Evolutionary conservation across 1,140 invertebrate species (phyloP), one percentile per base, ranked within the genome.

Genomic region (Colletes latitarsis): DNA sequence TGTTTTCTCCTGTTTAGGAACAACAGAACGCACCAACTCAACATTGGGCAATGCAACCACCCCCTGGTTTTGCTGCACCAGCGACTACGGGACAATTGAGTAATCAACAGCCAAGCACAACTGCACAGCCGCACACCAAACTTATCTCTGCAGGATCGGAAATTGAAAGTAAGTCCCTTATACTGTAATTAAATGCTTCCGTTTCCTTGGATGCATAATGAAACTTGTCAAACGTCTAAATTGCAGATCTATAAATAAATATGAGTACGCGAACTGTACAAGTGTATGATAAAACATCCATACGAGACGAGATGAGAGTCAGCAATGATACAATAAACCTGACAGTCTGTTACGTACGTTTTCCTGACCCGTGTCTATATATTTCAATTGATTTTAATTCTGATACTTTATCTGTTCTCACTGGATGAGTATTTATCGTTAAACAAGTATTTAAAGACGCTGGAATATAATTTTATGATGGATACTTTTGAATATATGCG

Each of bases 1-100:
- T 64, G 21, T 60, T 58, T 66, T 74, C 62, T 1, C 53, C n/a
- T n/a, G n/a, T 9, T 49, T 49, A 93, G 92, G 92, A 93, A 77
- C 67, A 71, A 63, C 92, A 92, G 82, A 92, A 89, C 77, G 89
- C 90, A 88, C 89, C 90, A 46, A 84, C 90, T 89, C 93, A 94
- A 78, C 92, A 94, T 82, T 94, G 93, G 90, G 91, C 93, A 66
- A 93, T 93, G 87, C 93, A 93, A 85, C 94, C 94, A 72, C 94
- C 94, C 17, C 94, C 94, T 17, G 94, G 94, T 52, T 94, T 94
- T 80, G 90, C 90, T 87, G 88, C 91, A 73, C 90, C 94, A 86
- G 87, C 91, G 57, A 91, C 89, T 70, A 89, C 81, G 52, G 91
- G 90, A 76, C 89, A 91, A 83, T 66, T 93, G 30, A 92, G 89